phyloP scores from a whole-genome alignment of 2,113 vertebrate species.

The Polypterus bichir region DNA sequence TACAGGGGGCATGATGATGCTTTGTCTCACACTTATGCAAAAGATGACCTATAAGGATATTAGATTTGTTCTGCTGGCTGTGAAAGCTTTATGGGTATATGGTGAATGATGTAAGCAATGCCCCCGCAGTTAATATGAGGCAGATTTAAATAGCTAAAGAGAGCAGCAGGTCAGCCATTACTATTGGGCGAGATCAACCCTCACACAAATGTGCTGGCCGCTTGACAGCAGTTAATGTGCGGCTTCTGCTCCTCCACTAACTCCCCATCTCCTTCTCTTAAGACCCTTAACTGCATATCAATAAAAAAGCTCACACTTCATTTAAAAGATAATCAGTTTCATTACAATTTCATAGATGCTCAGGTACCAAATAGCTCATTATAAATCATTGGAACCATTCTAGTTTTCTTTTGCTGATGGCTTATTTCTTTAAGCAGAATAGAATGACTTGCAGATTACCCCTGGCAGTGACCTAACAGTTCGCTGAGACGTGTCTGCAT shows the following conservation, averaged over 20 bases:
- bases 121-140: constrained; percentile 26
- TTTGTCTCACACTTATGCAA: constrained; percentile 47
- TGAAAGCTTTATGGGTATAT: constrained; percentile 34
- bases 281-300: constrained; percentile 11
- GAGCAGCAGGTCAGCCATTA: constrained; percentile 28
- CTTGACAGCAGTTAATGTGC: constrained; percentile 14
- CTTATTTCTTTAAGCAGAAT: constrained; percentile 46
- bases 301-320: constrained; percentile 53
- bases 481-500: background rate
- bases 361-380: constrained; percentile 50
- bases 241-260: background rate
- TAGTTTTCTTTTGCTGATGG: constrained; percentile 30
- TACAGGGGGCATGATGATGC: constrained; percentile 11
- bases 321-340: constrained; percentile 65
- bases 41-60: constrained; percentile 48
- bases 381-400: constrained; percentile 51
- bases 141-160: constrained; percentile 30
- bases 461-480: constrained; percentile 14
- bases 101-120: constrained; percentile 20
- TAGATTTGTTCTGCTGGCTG: constrained; percentile 31
- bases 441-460: constrained; percentile 7
- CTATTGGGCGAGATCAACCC: constrained; percentile 13
- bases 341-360: constrained; percentile 58
- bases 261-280: constrained; percentile 21
- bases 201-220: constrained; percentile 13